These are phyloP conservation scores for Ormyrus nitidulus DNA, from an alignment of 2,888 invertebrate genomes.

Conservation along the genomic window DNA sequence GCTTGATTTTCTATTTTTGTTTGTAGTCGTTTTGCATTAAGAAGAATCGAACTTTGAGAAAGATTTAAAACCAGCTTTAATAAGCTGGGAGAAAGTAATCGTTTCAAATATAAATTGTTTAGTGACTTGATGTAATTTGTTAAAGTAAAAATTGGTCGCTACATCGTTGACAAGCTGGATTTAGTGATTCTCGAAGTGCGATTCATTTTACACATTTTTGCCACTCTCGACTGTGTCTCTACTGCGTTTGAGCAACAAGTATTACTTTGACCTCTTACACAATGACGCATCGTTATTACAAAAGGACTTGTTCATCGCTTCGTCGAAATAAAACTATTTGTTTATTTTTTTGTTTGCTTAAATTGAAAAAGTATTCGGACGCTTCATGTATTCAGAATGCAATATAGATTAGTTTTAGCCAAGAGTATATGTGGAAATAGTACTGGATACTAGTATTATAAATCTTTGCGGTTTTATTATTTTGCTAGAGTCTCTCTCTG, in stretches of 20 bases:
- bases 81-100: neutral
- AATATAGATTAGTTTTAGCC: conserved; percentile 63
- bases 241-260: conserved; percentile 14
- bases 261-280: conserved; percentile 12
- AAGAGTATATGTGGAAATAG: conserved; percentile 68
- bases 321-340: conserved; percentile 35
- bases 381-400: conserved; percentile 68
- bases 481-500: conserved; percentile 46
- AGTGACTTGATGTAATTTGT: neutral
- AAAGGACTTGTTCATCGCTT: conserved; percentile 15
- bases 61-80: neutral
- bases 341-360: conserved; percentile 27
- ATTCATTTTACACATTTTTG: conserved; percentile 15
- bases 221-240: conserved; percentile 5
- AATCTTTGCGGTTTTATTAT: conserved; percentile 45
- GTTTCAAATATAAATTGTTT: too few species aligned
- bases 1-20: conserved; percentile 6
- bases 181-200: conserved; percentile 11
- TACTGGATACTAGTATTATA: conserved; percentile 62
- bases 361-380: conserved; percentile 62
- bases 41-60: conserved; percentile 22
- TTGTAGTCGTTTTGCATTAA: conserved; percentile 11
- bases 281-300: conserved; percentile 35
- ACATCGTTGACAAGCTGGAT: neutral
- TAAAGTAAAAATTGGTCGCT: neutral